Conservation (phyloP, 1,140 invertebrate species). For the Diachasmimorpha longicaudata region DNA sequence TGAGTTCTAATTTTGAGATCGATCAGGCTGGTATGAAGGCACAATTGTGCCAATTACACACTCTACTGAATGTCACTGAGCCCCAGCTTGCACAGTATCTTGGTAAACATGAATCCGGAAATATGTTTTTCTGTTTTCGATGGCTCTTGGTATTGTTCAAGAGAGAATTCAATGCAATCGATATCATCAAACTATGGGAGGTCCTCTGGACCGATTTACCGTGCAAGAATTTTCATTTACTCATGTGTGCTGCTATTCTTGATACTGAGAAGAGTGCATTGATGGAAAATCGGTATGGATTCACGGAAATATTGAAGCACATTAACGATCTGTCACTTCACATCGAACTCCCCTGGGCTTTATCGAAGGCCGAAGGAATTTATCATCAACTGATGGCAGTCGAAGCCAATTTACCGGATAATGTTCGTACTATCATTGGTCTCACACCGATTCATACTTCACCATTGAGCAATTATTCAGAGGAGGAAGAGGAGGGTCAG, state of each 20-base stretch:
- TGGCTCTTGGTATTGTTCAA: slow-evolving; percentile 88
- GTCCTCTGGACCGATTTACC: slow-evolving; percentile 90
- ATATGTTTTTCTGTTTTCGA: slow-evolving; percentile 99
- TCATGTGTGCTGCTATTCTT: slow-evolving; percentile 89
- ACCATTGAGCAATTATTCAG: slow-evolving; percentile 30
- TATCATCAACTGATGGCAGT: slow-evolving; percentile 80
- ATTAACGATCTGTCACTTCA: slow-evolving; percentile 90
- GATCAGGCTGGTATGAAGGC: slow-evolving; percentile 97
- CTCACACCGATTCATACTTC: slow-evolving; percentile 57
- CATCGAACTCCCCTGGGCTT: slow-evolving; percentile 79
- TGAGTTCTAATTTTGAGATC: slow-evolving; percentile 96
- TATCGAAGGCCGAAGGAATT: slow-evolving; percentile 88
- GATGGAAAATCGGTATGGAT: slow-evolving; percentile 90
- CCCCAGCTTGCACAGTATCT: slow-evolving; percentile 87
- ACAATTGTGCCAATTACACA: slow-evolving; percentile 86
- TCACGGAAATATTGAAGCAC: slow-evolving; percentile 97
- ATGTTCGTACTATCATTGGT: slow-evolving; percentile 73
- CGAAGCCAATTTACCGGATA: slow-evolving; percentile 69
- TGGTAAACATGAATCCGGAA: slow-evolving; percentile 90
- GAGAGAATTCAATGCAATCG: slow-evolving; percentile 76
- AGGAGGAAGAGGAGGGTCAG: slow-evolving; percentile 25
- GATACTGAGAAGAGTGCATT: slow-evolving; percentile 85
- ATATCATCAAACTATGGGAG: slow-evolving; percentile 82
- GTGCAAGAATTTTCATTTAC: slow-evolving; percentile 92
- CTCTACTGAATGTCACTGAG: slow-evolving; percentile 80